Percentiles rank a stretch among this genome's conserved stretches.
These are phyloP conservation scores for Hydrochoerus hydrochaeris DNA, from an alignment of 2,113 vertebrate genomes.

Conservation along the genomic window DNA sequence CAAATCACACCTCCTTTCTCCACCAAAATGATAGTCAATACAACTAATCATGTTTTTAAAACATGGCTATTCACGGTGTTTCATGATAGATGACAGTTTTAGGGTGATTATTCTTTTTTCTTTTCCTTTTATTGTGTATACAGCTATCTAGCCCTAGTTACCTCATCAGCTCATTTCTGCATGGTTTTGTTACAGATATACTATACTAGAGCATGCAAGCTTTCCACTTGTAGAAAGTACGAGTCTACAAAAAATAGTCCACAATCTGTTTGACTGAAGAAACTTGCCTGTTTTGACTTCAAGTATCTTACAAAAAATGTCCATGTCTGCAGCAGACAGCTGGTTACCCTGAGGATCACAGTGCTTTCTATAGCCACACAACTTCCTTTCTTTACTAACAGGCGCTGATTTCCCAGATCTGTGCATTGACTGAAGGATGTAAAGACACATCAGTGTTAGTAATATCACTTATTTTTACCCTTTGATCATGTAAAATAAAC, in stretches of 20 bases:
- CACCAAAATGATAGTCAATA: not conserved
- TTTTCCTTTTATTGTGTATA: not conserved
- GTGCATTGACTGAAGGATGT: not conserved
- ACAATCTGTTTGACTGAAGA: conserved; percentile 17
- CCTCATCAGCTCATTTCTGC: not conserved
- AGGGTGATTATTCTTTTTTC: not conserved
- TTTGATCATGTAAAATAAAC: not conserved
- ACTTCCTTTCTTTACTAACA: not conserved
- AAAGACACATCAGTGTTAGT: not conserved
- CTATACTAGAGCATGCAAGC: not conserved
- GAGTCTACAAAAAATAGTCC: not conserved
- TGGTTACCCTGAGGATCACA: not conserved
- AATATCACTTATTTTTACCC: not conserved
- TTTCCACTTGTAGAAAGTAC: not conserved
- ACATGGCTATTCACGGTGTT: not conserved
- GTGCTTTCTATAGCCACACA: not conserved
- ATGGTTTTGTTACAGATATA: not conserved
- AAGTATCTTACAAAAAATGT: not conserved
- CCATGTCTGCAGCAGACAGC: not conserved
- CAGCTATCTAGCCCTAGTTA: not conserved
- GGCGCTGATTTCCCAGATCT: not conserved
- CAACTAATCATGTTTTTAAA: not conserved
- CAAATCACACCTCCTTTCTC: not conserved
- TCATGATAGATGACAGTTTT: conserved; percentile 2
- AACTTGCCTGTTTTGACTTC: not conserved